A percentile compares a stretch with the other conserved stretches of the same genome.
Evolutionary conservation across 1,140 invertebrate species (phyloP).

Genomic region (Saccostrea cuccullata): DNA sequence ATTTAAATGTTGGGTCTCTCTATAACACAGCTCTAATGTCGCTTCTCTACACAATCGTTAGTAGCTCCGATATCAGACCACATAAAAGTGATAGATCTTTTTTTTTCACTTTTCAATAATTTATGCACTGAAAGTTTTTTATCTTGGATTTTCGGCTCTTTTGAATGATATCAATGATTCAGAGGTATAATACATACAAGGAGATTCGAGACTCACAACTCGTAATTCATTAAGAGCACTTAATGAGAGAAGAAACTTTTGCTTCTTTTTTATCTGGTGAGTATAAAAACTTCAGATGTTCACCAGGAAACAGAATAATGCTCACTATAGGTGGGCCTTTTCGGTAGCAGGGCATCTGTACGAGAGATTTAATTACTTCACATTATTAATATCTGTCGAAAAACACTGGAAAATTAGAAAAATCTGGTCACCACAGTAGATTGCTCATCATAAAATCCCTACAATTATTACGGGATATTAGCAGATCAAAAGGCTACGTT

Average conservation of each 20-base stretch:
- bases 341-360: slow-evolving; percentile 1
- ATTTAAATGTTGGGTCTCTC: neutral
- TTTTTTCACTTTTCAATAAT: neutral
- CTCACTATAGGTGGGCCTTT: slow-evolving; percentile 4
- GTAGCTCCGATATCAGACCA: neutral
- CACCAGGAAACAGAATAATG: slow-evolving; percentile 16
- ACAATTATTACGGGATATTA: slow-evolving; percentile 26
- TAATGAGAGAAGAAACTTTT: neutral
- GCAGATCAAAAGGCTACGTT: neutral
- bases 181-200: no score
- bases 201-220: neutral
- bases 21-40: neutral
- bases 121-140: neutral
- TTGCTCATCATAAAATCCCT: slow-evolving; percentile 8
- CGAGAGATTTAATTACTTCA: slow-evolving; percentile 2
- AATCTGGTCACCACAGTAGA: neutral
- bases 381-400: slow-evolving; percentile 12
- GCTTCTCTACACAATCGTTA: neutral
- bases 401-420: slow-evolving; percentile 1
- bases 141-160: neutral
- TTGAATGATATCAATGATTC: neutral
- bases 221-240: neutral
- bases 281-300: slow-evolving; percentile 29
- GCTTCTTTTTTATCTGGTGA: neutral
- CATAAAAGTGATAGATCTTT: neutral